phyloP scores from a whole-genome alignment of 2,113 vertebrate species.

The Gadus macrocephalus region DNA sequence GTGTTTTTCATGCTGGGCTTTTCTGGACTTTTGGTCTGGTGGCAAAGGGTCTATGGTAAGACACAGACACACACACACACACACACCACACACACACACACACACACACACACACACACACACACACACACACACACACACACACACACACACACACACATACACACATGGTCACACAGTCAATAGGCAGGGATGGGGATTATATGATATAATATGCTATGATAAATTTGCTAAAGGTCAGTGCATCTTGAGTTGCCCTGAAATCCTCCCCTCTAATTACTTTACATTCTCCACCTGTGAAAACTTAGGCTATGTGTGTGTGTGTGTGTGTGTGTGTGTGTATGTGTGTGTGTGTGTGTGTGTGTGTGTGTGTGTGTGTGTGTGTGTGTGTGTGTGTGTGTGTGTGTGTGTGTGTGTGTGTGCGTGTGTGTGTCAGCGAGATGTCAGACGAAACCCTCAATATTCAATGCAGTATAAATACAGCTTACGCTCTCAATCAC shows the following conservation, averaged over 20 bases:
- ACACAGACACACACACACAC: slow-evolving; percentile 15
- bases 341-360: background rate
- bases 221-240: background rate
- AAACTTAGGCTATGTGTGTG: background rate
- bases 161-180: background rate
- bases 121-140: background rate
- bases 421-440: background rate
- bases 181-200: background rate
- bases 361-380: background rate
- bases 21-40: slow-evolving; percentile 67
- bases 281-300: background rate
- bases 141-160: slow-evolving; percentile 12
- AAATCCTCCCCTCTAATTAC: background rate
- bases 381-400: background rate
- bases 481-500: background rate
- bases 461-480: no score
- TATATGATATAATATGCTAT: background rate
- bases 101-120: slow-evolving; percentile 19
- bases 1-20: slow-evolving; percentile 71
- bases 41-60: slow-evolving; percentile 79
- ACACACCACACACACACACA: slow-evolving; percentile 13
- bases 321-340: background rate
- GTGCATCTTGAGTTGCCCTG: background rate
- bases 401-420: background rate
- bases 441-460: no score